Evolutionary conservation across 2,797 vertebrate species (phyloP).

Genomic region (Hafferia zeledoni): DNA sequence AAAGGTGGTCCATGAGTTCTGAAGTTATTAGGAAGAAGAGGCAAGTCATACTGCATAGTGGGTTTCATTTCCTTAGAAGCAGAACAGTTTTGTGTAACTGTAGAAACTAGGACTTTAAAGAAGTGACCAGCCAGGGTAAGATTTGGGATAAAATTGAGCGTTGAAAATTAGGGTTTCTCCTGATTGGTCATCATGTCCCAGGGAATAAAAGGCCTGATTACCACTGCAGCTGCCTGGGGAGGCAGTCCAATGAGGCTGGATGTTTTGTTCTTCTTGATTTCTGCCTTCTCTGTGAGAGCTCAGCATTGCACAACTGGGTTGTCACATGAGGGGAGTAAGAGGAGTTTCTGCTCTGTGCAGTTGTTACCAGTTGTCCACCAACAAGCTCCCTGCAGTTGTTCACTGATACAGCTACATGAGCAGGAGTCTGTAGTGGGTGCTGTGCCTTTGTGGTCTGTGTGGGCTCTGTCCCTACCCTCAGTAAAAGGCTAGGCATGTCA

Average conservation of each 20-base stretch:
- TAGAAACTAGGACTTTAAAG: background rate
- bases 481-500: background rate
- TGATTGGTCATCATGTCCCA: background rate
- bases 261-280: constrained; percentile 35
- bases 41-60: rapidly evolving
- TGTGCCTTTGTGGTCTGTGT: background rate
- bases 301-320: rapidly evolving
- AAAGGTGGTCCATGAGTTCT: background rate
- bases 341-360: background rate
- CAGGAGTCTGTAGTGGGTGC: background rate
- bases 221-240: background rate
- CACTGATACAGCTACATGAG: background rate
- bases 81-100: background rate
- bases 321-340: background rate
- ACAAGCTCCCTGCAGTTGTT: background rate
- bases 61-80: background rate
- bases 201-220: constrained; percentile 26
- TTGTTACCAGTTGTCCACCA: background rate
- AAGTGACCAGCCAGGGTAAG: background rate
- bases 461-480: background rate
- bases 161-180: background rate
- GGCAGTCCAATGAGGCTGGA: background rate
- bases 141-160: background rate
- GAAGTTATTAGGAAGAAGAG: background rate
- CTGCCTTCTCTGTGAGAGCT: background rate